Conservation (phyloP, 2,113 vertebrate species). For the Conger conger region DNA sequence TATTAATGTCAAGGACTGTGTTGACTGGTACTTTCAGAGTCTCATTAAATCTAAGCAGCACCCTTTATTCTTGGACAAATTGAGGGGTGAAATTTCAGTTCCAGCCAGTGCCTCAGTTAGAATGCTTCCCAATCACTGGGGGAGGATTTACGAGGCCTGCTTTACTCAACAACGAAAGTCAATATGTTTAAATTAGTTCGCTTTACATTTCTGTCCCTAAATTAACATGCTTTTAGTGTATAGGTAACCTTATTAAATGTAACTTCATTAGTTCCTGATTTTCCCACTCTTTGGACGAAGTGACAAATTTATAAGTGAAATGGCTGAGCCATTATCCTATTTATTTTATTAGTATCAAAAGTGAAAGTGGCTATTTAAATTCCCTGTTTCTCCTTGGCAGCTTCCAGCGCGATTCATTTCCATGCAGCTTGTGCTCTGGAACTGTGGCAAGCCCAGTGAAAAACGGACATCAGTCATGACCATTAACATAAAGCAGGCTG, state of each 20-base stretch:
- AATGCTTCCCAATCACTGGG: constrained; percentile 30
- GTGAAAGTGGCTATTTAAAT: constrained; percentile 43
- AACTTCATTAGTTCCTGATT: constrained; percentile 13
- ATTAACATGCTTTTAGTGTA: constrained; percentile 26
- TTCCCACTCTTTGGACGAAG: constrained; percentile 22
- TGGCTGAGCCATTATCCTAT: constrained; percentile 42
- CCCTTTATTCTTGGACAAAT: constrained; percentile 38
- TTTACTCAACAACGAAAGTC: constrained; percentile 39
- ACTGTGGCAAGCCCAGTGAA: constrained; percentile 32
- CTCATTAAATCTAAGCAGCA: constrained; percentile 43
- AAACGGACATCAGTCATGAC: constrained; percentile 43
- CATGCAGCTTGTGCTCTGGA: constrained; percentile 34
- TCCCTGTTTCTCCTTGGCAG: constrained; percentile 46
- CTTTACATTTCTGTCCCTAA: constrained; percentile 15
- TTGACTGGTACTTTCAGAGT: constrained; percentile 49
- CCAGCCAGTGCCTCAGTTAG: constrained; percentile 44
- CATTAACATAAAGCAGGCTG: background rate
- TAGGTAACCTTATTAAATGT: constrained; percentile 43
- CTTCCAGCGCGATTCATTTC: constrained; percentile 43
- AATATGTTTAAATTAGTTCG: constrained; percentile 41
- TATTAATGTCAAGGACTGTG: constrained; percentile 49
- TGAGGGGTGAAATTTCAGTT: constrained; percentile 47
- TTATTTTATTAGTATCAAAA: constrained; percentile 53
- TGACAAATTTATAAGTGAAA: constrained; percentile 50
- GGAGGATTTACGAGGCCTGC: constrained; percentile 48